These are phyloP conservation scores for Drosophila mayaguana DNA, from an alignment of 2,888 invertebrate genomes.

Conservation along the genomic window DNA sequence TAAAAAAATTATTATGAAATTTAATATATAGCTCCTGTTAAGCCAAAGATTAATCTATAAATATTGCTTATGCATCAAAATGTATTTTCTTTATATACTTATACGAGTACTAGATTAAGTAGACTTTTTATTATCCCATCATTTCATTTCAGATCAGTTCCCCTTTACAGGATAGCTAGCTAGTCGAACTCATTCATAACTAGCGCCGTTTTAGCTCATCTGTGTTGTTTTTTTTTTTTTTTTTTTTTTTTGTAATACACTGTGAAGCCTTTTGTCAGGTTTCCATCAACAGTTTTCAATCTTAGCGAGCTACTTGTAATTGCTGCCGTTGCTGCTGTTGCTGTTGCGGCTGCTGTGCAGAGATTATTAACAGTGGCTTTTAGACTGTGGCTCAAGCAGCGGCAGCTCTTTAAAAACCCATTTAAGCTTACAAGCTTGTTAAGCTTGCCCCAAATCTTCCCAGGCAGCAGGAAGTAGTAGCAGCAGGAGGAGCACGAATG, in stretches of 20 bases:
- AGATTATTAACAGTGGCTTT: constrained; percentile 64
- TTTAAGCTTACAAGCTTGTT: constrained; percentile 77
- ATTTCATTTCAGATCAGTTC: neutral
- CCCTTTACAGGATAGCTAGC: constrained; percentile 4
- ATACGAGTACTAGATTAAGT: neutral
- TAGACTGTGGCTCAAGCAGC: constrained; percentile 33
- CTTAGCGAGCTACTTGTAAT: constrained; percentile 70
- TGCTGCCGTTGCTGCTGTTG: constrained; percentile 50
- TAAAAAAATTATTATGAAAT: neutral
- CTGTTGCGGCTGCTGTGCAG: constrained; percentile 54
- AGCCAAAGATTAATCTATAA: neutral
- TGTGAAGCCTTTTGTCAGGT: constrained; percentile 40
- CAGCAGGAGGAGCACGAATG: neutral
- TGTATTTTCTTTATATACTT: neutral
- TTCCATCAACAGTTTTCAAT: constrained; percentile 65
- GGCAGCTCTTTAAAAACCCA: constrained; percentile 79
- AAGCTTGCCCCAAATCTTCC: constrained; percentile 76
- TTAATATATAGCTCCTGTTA: neutral
- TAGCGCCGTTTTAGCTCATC: constrained; percentile 3
- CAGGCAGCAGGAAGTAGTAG: constrained; percentile 1
- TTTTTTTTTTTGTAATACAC: neutral
- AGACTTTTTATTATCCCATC: neutral
- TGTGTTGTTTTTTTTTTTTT: neutral
- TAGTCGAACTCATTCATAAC: neutral
- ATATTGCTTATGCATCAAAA: neutral